A percentile compares a stretch with the other conserved stretches of the same genome.
These are phyloP conservation scores for Eleginops maclovinus DNA, from an alignment of 2,113 vertebrate species.

Conservation along the genomic window DNA sequence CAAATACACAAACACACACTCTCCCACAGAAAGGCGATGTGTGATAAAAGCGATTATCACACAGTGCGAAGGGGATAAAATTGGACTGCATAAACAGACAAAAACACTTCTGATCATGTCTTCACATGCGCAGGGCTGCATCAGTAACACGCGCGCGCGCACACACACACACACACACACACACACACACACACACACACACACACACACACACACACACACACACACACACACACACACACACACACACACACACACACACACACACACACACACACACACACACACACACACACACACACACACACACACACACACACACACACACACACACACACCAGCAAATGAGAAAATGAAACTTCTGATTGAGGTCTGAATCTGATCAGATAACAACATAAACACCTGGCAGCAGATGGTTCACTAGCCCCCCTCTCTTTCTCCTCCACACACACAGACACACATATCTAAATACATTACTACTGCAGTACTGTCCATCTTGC, in stretches of 20 bases:
- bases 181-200: neutral
- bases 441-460: neutral
- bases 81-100: slow-evolving; percentile 59
- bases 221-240: neutral
- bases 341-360: slow-evolving; percentile 66
- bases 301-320: neutral
- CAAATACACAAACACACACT: slow-evolving; percentile 1
- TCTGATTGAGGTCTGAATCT: slow-evolving; percentile 61
- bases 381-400: slow-evolving; percentile 67
- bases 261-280: neutral
- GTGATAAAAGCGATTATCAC: slow-evolving; percentile 55
- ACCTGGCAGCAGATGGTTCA: slow-evolving; percentile 32
- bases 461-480: neutral
- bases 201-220: neutral
- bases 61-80: slow-evolving; percentile 29
- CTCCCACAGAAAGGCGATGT: neutral
- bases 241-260: neutral
- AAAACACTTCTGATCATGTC: slow-evolving; percentile 6
- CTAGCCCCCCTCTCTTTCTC: neutral
- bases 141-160: slow-evolving; percentile 1
- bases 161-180: slow-evolving; percentile 4
- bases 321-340: neutral
- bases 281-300: neutral
- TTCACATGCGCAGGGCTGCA: slow-evolving; percentile 11
- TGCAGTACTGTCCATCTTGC: slow-evolving; percentile 35